A percentile compares a stretch with the other conserved stretches of the same genome.
These are phyloP conservation scores for Peromyscus polionotus DNA, from an alignment of 2,113 vertebrate genomes.

Conservation along the genomic window DNA sequence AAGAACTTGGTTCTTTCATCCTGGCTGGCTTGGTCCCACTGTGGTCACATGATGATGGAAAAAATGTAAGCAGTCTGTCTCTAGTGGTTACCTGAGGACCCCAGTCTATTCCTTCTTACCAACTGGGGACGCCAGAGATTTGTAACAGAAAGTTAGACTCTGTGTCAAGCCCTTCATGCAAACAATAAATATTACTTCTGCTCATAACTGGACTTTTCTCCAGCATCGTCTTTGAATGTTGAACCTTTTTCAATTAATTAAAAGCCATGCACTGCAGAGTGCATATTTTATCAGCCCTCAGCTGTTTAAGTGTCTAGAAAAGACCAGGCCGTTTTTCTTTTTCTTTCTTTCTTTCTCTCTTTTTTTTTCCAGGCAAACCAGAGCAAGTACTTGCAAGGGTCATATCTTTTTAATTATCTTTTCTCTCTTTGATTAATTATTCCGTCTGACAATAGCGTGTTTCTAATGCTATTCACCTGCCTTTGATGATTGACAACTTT, in stretches of 20 bases:
- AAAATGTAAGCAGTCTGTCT: background rate
- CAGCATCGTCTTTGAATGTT: slow-evolving; percentile 92
- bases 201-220: slow-evolving; percentile 91
- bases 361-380: slow-evolving; percentile 92
- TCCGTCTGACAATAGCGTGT: slow-evolving; percentile 98
- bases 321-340: slow-evolving; percentile 92
- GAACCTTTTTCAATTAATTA: slow-evolving; percentile 97
- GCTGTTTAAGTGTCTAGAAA: slow-evolving; percentile 94
- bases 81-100: slow-evolving; percentile 69
- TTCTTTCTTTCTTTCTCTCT: slow-evolving; percentile 85
- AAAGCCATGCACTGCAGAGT: slow-evolving; percentile 93
- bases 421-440: slow-evolving; percentile 99
- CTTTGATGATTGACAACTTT: slow-evolving; percentile 99
- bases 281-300: slow-evolving; percentile 95
- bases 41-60: rapidly evolving
- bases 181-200: slow-evolving; percentile 94
- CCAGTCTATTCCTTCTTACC: slow-evolving; percentile 60
- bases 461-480: slow-evolving; percentile 99
- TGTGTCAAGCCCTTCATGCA: slow-evolving; percentile 90
- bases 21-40: background rate
- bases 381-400: slow-evolving; percentile 99
- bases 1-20: background rate
- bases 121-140: slow-evolving; percentile 82
- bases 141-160: slow-evolving; percentile 89
- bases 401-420: slow-evolving; percentile 99